A percentile compares a stretch with the other conserved stretches of the same genome.
These are phyloP conservation scores for Phorcus lineatus DNA, from an alignment of 2,888 invertebrate genomes.

Conservation along the genomic window DNA sequence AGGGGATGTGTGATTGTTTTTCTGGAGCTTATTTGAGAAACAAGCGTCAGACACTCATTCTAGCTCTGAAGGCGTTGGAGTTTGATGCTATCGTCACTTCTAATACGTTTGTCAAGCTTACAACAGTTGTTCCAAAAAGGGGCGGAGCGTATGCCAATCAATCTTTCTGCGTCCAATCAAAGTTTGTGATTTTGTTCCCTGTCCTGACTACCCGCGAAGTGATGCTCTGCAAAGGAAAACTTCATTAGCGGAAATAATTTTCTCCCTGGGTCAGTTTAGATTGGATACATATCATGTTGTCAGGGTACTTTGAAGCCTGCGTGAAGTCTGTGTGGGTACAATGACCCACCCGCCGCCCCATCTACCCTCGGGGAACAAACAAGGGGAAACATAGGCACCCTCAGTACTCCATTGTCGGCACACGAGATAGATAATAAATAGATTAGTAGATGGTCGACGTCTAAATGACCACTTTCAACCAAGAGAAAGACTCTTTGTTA, in stretches of 20 bases:
- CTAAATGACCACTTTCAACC: neutral
- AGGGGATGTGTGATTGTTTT: neutral
- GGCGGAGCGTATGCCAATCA: conserved; percentile 12
- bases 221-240: conserved; percentile 14
- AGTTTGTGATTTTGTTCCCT: neutral
- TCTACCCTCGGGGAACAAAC: neutral
- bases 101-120: conserved; percentile 17
- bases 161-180: conserved; percentile 13
- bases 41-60: neutral
- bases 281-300: neutral
- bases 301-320: neutral
- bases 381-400: neutral
- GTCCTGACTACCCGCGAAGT: neutral
- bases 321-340: neutral
- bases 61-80: neutral
- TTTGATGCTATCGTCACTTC: conserved; percentile 16
- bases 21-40: neutral
- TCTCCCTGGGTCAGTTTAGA: conserved; percentile 5
- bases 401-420: neutral
- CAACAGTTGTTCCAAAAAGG: conserved; percentile 21
- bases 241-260: conserved; percentile 23
- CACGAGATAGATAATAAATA: neutral
- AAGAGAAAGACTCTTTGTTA: neutral
- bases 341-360: neutral
- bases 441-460: neutral